phyloP scores from a whole-genome alignment of 2,113 vertebrate genomes.

The Oncorhynchus nerka region DNA sequence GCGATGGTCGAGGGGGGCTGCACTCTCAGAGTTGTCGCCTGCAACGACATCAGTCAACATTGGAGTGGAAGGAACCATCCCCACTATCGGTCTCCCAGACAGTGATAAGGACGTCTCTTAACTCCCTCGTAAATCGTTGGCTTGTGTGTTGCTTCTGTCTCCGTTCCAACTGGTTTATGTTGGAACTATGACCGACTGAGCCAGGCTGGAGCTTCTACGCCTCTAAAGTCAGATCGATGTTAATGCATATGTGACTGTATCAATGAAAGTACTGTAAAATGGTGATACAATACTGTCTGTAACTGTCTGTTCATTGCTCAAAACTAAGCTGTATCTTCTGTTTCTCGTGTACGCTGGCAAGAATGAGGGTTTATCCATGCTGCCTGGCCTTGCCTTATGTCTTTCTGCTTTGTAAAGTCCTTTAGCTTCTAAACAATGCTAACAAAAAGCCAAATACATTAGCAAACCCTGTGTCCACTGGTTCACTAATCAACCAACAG shows the following conservation, averaged over 20 bases:
- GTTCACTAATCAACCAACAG: slow-evolving; percentile 34
- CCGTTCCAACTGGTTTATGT: not conserved
- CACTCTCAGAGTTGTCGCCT: not conserved
- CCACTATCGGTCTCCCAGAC: not conserved
- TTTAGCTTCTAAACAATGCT: not conserved
- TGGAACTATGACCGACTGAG: not conserved
- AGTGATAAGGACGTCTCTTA: not conserved
- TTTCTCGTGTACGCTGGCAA: not conserved
- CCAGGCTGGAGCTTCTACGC: not conserved
- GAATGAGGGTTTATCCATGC: slow-evolving; percentile 10
- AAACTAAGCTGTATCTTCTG: not conserved
- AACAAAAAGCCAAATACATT: not conserved
- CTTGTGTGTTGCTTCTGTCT: not conserved
- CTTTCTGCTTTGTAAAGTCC: not conserved
- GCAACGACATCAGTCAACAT: not conserved
- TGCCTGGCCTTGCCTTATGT: not conserved
- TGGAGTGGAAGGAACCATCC: not conserved
- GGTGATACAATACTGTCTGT: not conserved
- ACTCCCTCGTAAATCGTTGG: not conserved
- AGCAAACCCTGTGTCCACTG: not conserved
- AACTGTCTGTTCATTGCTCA: not conserved
- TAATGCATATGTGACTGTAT: not conserved
- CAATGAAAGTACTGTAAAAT: not conserved
- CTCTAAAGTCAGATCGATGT: not conserved
- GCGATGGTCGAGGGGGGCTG: not conserved